A percentile compares a stretch with the other conserved stretches of the same genome.
Evolutionary conservation across 2,888 invertebrate genomes (phyloP).

Genomic region (Agrochola circellaris): DNA sequence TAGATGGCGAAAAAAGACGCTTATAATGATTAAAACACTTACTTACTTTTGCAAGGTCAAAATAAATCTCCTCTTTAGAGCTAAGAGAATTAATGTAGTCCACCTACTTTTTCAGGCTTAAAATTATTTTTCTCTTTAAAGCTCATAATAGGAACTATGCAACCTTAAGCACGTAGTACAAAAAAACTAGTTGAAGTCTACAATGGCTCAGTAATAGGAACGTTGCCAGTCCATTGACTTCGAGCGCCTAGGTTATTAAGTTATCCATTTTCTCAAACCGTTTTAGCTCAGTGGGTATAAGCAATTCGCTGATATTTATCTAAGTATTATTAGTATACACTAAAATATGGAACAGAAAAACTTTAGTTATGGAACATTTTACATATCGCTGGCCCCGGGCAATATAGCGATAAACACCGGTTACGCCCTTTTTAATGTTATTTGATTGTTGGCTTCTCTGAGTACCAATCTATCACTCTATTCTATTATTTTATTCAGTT

Average conservation of each 20-base stretch:
- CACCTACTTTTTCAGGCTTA: neutral
- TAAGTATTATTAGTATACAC: constrained; percentile 13
- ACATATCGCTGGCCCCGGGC: too few species aligned
- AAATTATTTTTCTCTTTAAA: constrained; percentile 26
- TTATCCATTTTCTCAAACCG: constrained; percentile 44
- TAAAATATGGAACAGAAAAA: constrained; percentile 21
- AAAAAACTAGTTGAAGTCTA: constrained; percentile 46
- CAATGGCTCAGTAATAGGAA: constrained; percentile 48
- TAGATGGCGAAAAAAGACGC: neutral
- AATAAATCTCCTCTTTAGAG: neutral
- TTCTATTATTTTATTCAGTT: too few species aligned
- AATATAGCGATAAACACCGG: too few species aligned
- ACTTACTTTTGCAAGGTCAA: neutral
- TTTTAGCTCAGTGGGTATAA: constrained; percentile 12
- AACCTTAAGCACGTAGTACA: constrained; percentile 19
- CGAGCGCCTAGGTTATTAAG: constrained; percentile 41
- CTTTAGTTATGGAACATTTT: too few species aligned
- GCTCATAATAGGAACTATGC: constrained; percentile 23
- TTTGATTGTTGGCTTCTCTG: too few species aligned
- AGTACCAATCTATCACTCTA: too few species aligned
- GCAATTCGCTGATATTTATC: constrained; percentile 19
- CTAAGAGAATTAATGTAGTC: constrained; percentile 3
- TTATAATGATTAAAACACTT: neutral
- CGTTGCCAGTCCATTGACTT: constrained; percentile 53
- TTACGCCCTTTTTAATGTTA: too few species aligned